These are phyloP conservation scores for Pemphigus obesinymphae DNA, from an alignment of 1,140 invertebrate genomes.

Conservation along the genomic window DNA sequence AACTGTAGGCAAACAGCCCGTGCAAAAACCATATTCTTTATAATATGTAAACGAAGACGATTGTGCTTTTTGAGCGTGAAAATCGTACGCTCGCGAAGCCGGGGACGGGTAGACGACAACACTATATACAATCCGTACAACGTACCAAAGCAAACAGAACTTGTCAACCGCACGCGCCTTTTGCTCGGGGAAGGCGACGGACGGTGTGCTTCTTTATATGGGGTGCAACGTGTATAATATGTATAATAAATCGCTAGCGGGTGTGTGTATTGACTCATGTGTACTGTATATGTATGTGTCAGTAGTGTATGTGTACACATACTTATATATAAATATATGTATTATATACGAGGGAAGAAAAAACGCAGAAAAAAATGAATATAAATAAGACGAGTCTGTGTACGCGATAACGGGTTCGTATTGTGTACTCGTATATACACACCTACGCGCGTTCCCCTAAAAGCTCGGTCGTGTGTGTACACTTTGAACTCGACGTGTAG, in stretches of 20 bases:
- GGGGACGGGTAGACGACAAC: background rate
- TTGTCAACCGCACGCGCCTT: slow-evolving; percentile 34
- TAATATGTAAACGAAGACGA: background rate
- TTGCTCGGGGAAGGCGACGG: background rate
- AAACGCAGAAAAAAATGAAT: background rate
- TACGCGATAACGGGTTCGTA: no score
- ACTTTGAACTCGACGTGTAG: background rate
- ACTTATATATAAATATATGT: no score
- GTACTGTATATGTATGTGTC: background rate
- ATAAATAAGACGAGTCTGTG: background rate
- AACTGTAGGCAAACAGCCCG: background rate
- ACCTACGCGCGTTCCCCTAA: background rate
- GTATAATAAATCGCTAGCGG: background rate
- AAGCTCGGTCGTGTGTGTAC: background rate
- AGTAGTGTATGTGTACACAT: background rate
- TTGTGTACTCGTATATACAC: no score
- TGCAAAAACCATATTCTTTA: background rate
- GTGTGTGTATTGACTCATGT: background rate
- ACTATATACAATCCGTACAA: background rate
- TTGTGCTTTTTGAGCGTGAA: slow-evolving; percentile 32
- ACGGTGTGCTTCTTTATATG: no score
- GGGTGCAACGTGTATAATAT: background rate
- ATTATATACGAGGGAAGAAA: background rate
- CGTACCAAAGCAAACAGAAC: background rate
- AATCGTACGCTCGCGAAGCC: background rate